Conservation (phyloP, 2,797 vertebrate species). For the Arremon brunneinucha region DNA sequence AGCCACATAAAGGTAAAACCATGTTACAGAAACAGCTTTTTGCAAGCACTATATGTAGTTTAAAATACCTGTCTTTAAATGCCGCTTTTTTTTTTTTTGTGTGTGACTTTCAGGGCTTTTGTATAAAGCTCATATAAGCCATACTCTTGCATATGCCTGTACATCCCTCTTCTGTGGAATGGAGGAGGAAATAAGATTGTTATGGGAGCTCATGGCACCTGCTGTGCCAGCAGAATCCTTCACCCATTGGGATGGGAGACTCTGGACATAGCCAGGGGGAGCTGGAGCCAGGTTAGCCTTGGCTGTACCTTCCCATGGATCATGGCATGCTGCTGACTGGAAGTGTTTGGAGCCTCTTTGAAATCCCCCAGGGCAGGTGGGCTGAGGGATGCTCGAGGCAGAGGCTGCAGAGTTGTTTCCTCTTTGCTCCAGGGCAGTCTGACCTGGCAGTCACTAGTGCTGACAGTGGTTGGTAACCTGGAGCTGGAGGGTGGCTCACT, state of each 20-base stretch:
- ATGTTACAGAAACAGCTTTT: not conserved
- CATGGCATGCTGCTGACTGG: fast-evolving
- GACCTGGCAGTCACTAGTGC: not conserved
- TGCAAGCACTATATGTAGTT: not conserved
- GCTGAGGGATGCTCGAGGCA: not conserved
- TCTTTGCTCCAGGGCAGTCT: not conserved
- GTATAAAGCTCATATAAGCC: not conserved
- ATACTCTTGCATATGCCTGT: fast-evolving
- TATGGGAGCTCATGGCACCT: not conserved
- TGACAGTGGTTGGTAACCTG: not conserved
- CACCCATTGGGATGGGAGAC: not conserved
- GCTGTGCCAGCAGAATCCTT: not conserved
- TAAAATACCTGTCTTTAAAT: not conserved
- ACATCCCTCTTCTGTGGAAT: not conserved
- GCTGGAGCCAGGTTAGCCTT: not conserved
- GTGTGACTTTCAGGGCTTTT: not conserved
- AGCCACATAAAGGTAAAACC: not conserved
- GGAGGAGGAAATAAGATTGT: not conserved
- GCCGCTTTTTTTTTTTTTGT: fast-evolving
- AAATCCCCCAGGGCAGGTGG: not conserved
- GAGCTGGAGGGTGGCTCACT: not conserved
- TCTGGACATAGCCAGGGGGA: not conserved
- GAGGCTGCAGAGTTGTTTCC: not conserved
- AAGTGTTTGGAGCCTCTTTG: not conserved
- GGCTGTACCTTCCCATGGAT: not conserved